Conservation (phyloP, 2,113 vertebrate species). For the Chrysochloris asiatica region DNA sequence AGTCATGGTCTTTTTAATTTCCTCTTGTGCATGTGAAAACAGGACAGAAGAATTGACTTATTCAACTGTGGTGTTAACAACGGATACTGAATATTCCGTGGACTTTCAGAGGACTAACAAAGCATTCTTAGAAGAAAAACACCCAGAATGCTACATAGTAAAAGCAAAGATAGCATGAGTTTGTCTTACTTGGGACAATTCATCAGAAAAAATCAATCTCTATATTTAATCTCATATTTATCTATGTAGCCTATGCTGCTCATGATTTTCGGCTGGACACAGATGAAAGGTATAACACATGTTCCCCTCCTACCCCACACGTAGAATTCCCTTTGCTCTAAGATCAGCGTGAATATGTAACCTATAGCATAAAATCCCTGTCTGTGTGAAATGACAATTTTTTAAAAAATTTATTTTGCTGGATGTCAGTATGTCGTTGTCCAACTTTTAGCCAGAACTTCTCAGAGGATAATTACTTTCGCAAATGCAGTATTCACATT, state of each 20-base stretch:
- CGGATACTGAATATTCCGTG: too few relatives aligned
- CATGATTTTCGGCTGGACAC: background rate
- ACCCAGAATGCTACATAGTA: too few relatives aligned
- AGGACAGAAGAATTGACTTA: too few relatives aligned
- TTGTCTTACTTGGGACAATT: too few relatives aligned
- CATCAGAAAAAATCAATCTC: background rate
- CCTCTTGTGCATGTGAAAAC: too few relatives aligned
- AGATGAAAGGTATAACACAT: background rate
- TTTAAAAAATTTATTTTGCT: background rate
- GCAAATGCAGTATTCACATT: slow-evolving; percentile 53
- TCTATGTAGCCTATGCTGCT: background rate
- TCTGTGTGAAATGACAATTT: background rate
- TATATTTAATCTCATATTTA: background rate
- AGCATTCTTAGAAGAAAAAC: too few relatives aligned
- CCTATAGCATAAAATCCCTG: background rate
- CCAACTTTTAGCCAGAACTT: background rate
- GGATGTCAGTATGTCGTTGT: background rate
- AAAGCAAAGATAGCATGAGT: too few relatives aligned
- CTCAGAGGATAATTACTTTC: slow-evolving; percentile 35
- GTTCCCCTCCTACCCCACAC: background rate
- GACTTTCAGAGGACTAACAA: too few relatives aligned
- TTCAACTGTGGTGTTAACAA: too few relatives aligned
- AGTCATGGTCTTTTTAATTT: too few relatives aligned
- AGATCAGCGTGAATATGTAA: background rate
- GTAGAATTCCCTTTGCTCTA: background rate